Evolutionary conservation across 2,797 vertebrate species (phyloP).

Genomic region (Carapus acus): DNA sequence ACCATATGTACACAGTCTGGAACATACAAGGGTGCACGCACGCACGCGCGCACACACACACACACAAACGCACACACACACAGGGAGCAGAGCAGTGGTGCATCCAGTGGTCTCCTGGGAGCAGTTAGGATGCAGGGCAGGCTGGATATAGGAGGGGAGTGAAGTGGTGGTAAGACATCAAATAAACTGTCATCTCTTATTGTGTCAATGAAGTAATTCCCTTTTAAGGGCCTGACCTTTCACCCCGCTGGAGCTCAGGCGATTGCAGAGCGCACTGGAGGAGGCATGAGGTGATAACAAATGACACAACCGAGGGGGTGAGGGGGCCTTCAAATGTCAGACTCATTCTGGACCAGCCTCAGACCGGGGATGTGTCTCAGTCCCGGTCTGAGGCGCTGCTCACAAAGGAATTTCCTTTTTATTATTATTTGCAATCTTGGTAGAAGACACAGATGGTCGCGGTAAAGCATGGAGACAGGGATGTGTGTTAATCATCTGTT

Average conservation of each 20-base stretch:
- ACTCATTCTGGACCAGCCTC: conserved; percentile 16
- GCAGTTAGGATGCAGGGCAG: conserved; percentile 65
- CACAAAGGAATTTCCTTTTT: no score
- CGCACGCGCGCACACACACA: neutral
- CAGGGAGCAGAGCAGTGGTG: no score
- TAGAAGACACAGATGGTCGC: neutral
- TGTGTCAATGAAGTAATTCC: conserved; percentile 80
- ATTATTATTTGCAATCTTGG: neutral
- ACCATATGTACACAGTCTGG: neutral
- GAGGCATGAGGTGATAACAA: conserved; percentile 62
- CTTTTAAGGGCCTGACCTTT: conserved; percentile 72
- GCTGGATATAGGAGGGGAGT: conserved; percentile 60
- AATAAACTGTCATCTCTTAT: conserved; percentile 78
- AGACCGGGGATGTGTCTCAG: conserved; percentile 31
- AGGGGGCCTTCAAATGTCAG: neutral
- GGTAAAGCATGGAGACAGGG: neutral
- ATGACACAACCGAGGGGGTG: conserved; percentile 39
- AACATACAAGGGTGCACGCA: no score
- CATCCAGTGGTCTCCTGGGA: conserved; percentile 55
- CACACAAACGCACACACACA: conserved; percentile 3
- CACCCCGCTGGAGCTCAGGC: conserved; percentile 55
- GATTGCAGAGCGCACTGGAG: conserved; percentile 52
- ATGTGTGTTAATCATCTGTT: neutral
- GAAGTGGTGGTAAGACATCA: conserved; percentile 67
- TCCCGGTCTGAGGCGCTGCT: conserved; percentile 13